phyloP scores from a whole-genome alignment of 1,140 invertebrate species.

The Hycleus cichorii region DNA sequence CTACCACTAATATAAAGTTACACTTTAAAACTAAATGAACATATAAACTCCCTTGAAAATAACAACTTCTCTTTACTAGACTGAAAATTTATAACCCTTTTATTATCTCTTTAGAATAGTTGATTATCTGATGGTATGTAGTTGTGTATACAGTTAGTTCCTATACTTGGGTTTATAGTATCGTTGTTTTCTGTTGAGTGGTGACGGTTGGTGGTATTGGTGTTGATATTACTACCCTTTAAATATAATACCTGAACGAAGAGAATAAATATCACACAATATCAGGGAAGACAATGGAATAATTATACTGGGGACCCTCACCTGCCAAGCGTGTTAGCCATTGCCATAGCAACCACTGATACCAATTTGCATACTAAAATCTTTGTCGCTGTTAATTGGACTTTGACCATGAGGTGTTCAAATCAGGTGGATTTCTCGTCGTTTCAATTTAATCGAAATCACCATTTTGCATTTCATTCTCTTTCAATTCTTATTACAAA shows the following conservation, averaged over 20 bases:
- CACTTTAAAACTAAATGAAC: not conserved
- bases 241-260: slow-evolving; percentile 19
- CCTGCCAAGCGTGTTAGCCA: slow-evolving; percentile 28
- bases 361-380: slow-evolving; percentile 40
- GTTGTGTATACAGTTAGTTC: not conserved
- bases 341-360: slow-evolving; percentile 34
- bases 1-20: not conserved
- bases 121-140: slow-evolving; percentile 14
- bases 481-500: too few relatives aligned
- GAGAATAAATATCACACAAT: slow-evolving; percentile 24
- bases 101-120: slow-evolving; percentile 16
- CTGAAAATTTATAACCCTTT: slow-evolving; percentile 10
- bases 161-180: too few relatives aligned
- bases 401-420: slow-evolving; percentile 18
- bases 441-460: too few relatives aligned
- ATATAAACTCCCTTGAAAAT: not conserved
- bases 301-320: slow-evolving; percentile 33
- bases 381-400: slow-evolving; percentile 39
- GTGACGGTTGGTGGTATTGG: too few relatives aligned
- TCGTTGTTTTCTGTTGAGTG: too few relatives aligned
- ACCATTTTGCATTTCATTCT: too few relatives aligned
- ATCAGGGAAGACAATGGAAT: slow-evolving; percentile 34
- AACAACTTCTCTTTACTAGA: not conserved
- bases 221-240: not conserved
- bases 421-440: slow-evolving; percentile 3